Conservation (phyloP, 2,797 vertebrate species). For the Parotocinclus haroldoi region DNA sequence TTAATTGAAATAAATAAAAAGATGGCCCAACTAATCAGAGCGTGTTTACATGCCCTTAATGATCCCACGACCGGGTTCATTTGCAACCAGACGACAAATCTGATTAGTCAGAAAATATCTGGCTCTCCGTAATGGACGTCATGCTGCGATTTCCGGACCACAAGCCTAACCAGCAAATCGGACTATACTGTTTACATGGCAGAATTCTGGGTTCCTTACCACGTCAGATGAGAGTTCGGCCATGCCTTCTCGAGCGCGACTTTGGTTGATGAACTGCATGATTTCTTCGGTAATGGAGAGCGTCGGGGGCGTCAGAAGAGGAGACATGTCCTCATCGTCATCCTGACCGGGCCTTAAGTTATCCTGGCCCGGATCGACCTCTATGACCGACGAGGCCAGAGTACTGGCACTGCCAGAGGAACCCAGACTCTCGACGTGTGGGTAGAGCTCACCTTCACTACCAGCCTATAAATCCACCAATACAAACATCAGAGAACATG, state of each 20-base stretch:
- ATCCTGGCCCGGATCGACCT: constrained; percentile 61
- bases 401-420: constrained; percentile 66
- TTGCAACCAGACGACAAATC: too few relatives aligned
- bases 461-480: constrained; percentile 57
- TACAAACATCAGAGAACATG: neutral
- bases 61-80: too few relatives aligned
- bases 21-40: too few relatives aligned
- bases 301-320: constrained; percentile 64
- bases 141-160: too few relatives aligned
- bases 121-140: too few relatives aligned
- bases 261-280: constrained; percentile 82
- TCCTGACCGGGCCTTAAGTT: constrained; percentile 47
- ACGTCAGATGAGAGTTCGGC: constrained; percentile 23
- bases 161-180: too few relatives aligned
- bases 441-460: constrained; percentile 74
- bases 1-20: neutral
- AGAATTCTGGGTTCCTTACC: constrained; percentile 26
- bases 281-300: constrained; percentile 88
- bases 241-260: constrained; percentile 61
- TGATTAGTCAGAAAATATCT: too few relatives aligned
- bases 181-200: too few relatives aligned
- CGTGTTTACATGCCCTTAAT: too few relatives aligned
- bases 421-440: constrained; percentile 55
- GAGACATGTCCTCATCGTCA: constrained; percentile 60
- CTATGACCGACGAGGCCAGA: constrained; percentile 67